Percentiles rank a stretch among this genome's conserved stretches.
These are phyloP conservation scores for Bambusicola thoracicus DNA, from an alignment of 2,113 vertebrate species.

Conservation along the genomic window DNA sequence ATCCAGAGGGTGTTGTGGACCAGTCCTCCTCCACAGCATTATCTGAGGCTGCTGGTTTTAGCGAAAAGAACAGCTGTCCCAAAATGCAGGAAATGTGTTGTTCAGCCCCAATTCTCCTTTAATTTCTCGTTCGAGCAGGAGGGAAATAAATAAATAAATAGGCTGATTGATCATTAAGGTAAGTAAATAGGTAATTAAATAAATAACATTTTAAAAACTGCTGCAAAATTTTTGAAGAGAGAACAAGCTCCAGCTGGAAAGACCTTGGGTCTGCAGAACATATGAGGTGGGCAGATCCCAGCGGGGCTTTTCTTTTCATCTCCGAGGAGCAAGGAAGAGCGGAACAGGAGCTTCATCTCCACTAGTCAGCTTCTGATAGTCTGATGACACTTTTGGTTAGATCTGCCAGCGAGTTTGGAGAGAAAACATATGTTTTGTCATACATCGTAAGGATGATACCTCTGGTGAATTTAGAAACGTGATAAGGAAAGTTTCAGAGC, in stretches of 20 bases:
- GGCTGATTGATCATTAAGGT: no score
- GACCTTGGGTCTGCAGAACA: not conserved
- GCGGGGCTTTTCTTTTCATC: not conserved
- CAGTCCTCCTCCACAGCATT: not conserved
- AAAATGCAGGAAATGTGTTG: not conserved
- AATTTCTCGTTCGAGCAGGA: not conserved
- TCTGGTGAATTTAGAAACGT: not conserved
- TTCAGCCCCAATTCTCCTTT: not conserved
- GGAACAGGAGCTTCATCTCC: not conserved
- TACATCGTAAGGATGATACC: not conserved
- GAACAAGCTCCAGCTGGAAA: not conserved
- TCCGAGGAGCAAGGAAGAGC: not conserved
- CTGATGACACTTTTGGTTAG: not conserved
- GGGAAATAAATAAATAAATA: not conserved
- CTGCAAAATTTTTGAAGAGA: not conserved
- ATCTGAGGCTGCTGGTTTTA: not conserved
- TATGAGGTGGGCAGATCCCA: not conserved
- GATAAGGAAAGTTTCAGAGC: slow-evolving; percentile 1
- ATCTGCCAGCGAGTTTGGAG: not conserved
- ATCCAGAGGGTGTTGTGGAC: not conserved
- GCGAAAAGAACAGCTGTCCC: not conserved
- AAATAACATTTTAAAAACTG: not conserved
- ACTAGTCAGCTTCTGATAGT: not conserved
- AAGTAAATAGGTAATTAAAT: not conserved
- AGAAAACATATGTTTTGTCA: slow-evolving; percentile 16